These are phyloP conservation scores for Acanthurus leucopareius DNA, from an alignment of 2,797 vertebrate genomes.

Conservation along the genomic window DNA sequence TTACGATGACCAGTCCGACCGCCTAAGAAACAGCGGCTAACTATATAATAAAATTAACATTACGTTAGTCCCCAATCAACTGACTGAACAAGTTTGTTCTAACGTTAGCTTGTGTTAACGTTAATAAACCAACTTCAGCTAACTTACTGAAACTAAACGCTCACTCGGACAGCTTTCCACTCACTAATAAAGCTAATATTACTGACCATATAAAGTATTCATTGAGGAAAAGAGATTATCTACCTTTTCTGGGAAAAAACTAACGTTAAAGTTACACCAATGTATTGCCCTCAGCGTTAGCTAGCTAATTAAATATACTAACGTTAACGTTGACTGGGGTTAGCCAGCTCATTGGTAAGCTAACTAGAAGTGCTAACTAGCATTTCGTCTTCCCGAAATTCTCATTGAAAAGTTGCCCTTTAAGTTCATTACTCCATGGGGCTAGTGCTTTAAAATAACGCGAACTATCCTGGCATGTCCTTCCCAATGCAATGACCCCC, in stretches of 20 bases:
- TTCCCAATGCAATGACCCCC: constrained; percentile 32
- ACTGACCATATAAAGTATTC: not conserved
- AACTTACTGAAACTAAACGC: constrained; percentile 6
- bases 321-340: constrained; percentile 39
- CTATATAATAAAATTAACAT: not conserved
- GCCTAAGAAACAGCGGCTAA: not conserved
- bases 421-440: not conserved
- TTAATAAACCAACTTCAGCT: constrained; percentile 22
- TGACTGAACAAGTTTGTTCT: not conserved
- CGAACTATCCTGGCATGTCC: constrained; percentile 16
- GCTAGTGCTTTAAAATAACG: constrained; percentile 14
- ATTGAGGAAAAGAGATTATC: not conserved
- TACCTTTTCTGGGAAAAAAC: not conserved
- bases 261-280: constrained; percentile 3
- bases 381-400: constrained; percentile 39
- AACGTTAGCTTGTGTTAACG: not conserved
- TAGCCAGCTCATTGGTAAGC: constrained; percentile 52
- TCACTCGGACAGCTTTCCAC: constrained; percentile 1
- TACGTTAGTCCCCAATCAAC: not conserved
- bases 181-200: not conserved
- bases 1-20: not conserved
- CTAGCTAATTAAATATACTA: constrained; percentile 14
- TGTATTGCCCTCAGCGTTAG: constrained; percentile 20
- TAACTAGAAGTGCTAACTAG: constrained; percentile 62
- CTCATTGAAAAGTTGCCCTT: constrained; percentile 43